Base-by-base conservation (phyloP, 1,140 invertebrate species). In the Drosophila melanica region DNA sequence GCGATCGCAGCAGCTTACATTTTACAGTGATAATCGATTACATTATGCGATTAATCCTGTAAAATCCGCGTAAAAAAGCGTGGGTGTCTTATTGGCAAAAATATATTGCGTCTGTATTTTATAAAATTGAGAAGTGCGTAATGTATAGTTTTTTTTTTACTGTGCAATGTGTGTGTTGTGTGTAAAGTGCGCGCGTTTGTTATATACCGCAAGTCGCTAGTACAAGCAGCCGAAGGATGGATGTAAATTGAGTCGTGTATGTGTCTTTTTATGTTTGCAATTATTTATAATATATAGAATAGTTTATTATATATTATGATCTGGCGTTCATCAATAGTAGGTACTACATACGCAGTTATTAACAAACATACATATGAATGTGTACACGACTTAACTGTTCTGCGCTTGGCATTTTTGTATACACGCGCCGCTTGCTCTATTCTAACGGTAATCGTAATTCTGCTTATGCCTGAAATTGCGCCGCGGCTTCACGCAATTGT, bases 201-300 rank as follows among this genome's bases (percentile, higher is more conserved):
- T 14, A 5, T 42, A 42, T 14, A 42, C n/a, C 20, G 2, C 4
- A 10, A 62, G 64, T 4, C 20, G 20, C 20, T 4, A 23, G 20
- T 23, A 23, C 20, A 23, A 4, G 20, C 20, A 23, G 20, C 20
- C 20, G 4, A 23, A 23, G 20, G 20, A 23, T 2, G 20, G 3
- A 23, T 23, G 20, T 23, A 79, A 75, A 76, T 59, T 48, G 60
- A 57, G 60, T 57, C 63, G 41, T 39, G 20, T 23, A 78, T 78
- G 39, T 67, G 30, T 33, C 6, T 33, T 33, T 33, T 30, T 1
- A 6, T 30, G 27, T 30, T 30, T 30, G 27, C 18, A 18, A 18
- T 18, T n/a, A n/a, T n/a, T n/a, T n/a, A n/a, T n/a, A n/a, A n/a
- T n/a, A n/a, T n/a, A n/a, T n/a, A n/a, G n/a, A n/a, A n/a, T n/a